Evolutionary conservation across 2,888 invertebrate genomes (phyloP), one percentile per base, ranked within the genome.

Genomic region (Pseudolycoriella hygida): DNA sequence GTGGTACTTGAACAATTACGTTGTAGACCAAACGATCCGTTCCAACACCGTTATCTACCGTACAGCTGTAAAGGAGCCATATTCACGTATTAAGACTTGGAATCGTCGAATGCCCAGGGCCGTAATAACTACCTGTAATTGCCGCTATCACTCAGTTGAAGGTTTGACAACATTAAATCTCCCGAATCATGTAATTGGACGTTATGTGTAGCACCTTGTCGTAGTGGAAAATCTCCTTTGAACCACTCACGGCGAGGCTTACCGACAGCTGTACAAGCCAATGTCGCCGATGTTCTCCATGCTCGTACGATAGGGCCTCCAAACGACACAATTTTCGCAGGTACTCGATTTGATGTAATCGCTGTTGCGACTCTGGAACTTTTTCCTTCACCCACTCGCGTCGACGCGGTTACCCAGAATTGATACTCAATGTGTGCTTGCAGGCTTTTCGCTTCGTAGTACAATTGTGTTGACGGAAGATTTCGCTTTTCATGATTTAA

Each of bases 391-490:
- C 85, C 85, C 37, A 82, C 76, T 30, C 77, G 69, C 0, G 84
- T 85, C 3, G 76, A 79, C 2, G 82, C 83, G 1, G 81, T 80
- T 17, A 85, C 78, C 76, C 81, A 80, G 59, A 82, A 83, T 56
- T 81, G 80, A 57, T 84, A 83, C 55, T 80, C 80, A 45, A 77
- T 74, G 50, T 77, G 76, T 8, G 74, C 72, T 56, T 77, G 76
- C 20, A 81, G 66, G 40, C 73, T 73, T 54, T 76, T 80, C 2
- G 76, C 74, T 57, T 80, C 80, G 54, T 74, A 79, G 47, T 68
- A 72, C 2, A 72, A 72, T 53, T 76, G 75, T 50, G 75, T 73
- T 2, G 75, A 73, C 2, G 76, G 73, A 44, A 80, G 63, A 18
- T 71, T 75, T 49, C 75, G 69, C 55, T 79, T 79, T 41, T 74